Percentiles rank a stretch among this genome's conserved stretches.
Conservation (phyloP, 2,797 vertebrate genomes). For the Mycteria americana region DNA sequence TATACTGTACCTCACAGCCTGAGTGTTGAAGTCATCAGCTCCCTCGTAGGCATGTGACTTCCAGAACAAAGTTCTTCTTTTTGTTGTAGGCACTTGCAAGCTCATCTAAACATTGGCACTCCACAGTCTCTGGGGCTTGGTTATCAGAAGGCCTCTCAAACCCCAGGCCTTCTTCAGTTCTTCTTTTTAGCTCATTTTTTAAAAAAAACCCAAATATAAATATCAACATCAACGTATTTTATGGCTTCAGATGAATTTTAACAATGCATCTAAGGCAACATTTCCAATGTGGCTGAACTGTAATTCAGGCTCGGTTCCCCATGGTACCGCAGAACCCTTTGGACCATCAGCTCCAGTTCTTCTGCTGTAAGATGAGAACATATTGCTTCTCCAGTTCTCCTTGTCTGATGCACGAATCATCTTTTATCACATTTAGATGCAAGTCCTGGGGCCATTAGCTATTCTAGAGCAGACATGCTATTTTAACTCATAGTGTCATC, state of each 20-base stretch:
- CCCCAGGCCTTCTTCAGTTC: background rate
- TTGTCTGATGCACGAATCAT: background rate
- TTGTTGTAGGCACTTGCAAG: background rate
- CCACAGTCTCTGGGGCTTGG: background rate
- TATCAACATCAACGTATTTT: background rate
- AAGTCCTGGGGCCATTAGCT: background rate
- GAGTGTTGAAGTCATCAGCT: background rate
- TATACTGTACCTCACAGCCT: background rate
- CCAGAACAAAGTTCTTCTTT: slow-evolving; percentile 21
- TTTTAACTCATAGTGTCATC: background rate
- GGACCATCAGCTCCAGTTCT: background rate
- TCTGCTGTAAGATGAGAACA: background rate
- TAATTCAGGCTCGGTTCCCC: background rate
- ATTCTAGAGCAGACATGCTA: background rate
- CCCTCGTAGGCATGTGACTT: background rate
- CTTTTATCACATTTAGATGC: background rate
- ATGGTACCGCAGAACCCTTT: background rate
- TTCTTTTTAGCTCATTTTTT: background rate
- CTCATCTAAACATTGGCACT: background rate
- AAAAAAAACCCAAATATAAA: background rate
- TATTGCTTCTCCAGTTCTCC: background rate
- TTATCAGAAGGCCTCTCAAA: background rate
- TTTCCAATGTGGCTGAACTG: background rate
- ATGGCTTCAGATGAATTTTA: background rate
- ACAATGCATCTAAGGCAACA: background rate